Evolutionary conservation across 2,888 invertebrate species (phyloP).

Genomic region (Flabesymbios commensalis): DNA sequence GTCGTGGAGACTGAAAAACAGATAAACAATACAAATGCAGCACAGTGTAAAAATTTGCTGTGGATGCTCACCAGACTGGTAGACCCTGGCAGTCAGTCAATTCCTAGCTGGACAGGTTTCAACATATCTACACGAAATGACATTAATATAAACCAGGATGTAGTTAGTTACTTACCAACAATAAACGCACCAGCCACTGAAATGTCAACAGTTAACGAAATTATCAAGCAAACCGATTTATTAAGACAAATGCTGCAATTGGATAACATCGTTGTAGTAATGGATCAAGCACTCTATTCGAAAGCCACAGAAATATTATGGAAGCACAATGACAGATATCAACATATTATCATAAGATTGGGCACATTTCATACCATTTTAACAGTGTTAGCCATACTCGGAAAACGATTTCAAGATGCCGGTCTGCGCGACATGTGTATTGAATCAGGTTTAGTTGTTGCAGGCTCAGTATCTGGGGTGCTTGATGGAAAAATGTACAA

Average conservation of each 20-base stretch:
- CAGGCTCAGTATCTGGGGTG: slow-evolving; percentile 27
- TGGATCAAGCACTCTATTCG: slow-evolving; percentile 33
- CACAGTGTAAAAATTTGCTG: slow-evolving; percentile 6
- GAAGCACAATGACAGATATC: slow-evolving; percentile 20
- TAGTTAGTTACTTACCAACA: slow-evolving; percentile 19
- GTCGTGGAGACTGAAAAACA: neutral
- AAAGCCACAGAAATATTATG: slow-evolving; percentile 33
- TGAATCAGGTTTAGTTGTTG: slow-evolving; percentile 32
- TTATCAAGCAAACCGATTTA: slow-evolving; percentile 12
- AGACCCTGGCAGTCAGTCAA: slow-evolving; percentile 12
- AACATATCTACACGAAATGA: slow-evolving; percentile 18
- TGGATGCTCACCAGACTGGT: slow-evolving; percentile 4
- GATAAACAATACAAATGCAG: neutral
- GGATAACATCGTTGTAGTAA: slow-evolving; percentile 14
- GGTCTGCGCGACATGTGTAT: slow-evolving; percentile 30
- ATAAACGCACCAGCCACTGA: slow-evolving; percentile 24
- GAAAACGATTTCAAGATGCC: slow-evolving; percentile 33
- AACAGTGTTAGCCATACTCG: slow-evolving; percentile 27
- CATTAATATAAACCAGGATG: slow-evolving; percentile 10
- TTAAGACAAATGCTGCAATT: slow-evolving; percentile 13
- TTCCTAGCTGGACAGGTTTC: slow-evolving; percentile 28
- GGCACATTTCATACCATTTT: slow-evolving; percentile 33
- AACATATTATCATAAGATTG: slow-evolving; percentile 24
- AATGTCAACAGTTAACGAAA: slow-evolving; percentile 18
- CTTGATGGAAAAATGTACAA: slow-evolving; percentile 20